Conservation (phyloP, 2,888 invertebrate species). For the Eubasilissa splendida region DNA sequence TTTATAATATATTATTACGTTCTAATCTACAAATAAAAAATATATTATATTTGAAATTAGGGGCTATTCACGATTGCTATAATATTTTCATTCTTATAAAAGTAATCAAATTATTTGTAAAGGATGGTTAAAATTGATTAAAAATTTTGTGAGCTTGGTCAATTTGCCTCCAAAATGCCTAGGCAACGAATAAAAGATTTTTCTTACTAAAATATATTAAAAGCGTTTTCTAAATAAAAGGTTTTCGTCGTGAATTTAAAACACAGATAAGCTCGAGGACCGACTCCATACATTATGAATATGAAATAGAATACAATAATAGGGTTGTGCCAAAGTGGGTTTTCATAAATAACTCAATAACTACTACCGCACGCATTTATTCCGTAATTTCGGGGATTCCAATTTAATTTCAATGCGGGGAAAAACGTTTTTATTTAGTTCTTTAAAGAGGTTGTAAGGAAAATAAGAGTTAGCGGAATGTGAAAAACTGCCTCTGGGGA, state of each 20-base stretch:
- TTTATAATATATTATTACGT: too few relatives aligned
- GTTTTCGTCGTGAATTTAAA: neutral
- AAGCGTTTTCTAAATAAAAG: neutral
- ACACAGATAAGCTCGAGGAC: neutral
- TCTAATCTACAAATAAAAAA: too few relatives aligned
- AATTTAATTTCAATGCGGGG: slow-evolving; percentile 40
- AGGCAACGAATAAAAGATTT: neutral
- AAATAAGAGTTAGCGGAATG: slow-evolving; percentile 41
- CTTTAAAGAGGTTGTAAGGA: slow-evolving; percentile 31
- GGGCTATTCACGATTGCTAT: too few relatives aligned
- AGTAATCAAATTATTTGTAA: too few relatives aligned
- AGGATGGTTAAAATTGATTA: too few relatives aligned
- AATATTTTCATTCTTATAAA: too few relatives aligned
- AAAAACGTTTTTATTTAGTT: slow-evolving; percentile 38
- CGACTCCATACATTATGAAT: neutral
- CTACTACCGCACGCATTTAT: slow-evolving; percentile 27
- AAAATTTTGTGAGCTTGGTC: too few relatives aligned
- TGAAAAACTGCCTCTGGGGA: slow-evolving; percentile 50
- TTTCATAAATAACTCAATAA: neutral
- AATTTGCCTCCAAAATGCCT: neutral
- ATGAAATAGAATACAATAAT: neutral
- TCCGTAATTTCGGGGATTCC: slow-evolving; percentile 33
- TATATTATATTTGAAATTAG: too few relatives aligned
- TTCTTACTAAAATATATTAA: neutral
- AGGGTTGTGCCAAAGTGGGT: neutral